These are phyloP conservation scores for Lamproptera curius DNA, from an alignment of 2,888 invertebrate genomes.

Conservation along the genomic window DNA sequence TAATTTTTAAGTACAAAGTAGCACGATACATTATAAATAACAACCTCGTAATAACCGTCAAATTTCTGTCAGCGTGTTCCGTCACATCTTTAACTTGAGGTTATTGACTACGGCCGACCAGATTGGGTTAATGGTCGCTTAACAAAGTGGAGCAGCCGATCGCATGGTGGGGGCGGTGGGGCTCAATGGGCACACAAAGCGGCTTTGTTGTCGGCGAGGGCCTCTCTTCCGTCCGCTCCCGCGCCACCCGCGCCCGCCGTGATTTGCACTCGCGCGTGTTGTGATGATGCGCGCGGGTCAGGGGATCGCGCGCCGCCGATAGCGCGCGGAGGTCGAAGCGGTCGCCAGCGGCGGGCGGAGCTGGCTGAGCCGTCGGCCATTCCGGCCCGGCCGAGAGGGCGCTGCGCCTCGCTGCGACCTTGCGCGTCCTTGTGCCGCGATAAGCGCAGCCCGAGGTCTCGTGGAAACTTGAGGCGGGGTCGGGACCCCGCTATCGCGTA, in stretches of 20 bases:
- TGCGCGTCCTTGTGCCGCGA: slow-evolving; percentile 61
- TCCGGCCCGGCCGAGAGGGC: slow-evolving; percentile 17
- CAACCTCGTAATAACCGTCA: no score
- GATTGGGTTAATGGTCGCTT: slow-evolving; percentile 6
- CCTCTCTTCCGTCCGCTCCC: background rate
- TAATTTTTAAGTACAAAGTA: no score
- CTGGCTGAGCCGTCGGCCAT: no score
- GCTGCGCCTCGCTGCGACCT: slow-evolving; percentile 44
- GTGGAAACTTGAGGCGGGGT: slow-evolving; percentile 49
- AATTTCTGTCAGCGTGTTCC: no score
- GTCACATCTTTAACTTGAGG: background rate
- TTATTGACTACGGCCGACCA: background rate
- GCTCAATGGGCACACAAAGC: slow-evolving; percentile 42
- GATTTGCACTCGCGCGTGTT: slow-evolving; percentile 36
- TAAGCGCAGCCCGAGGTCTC: slow-evolving; percentile 45
- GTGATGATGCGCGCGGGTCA: slow-evolving; percentile 37
- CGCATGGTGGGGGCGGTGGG: no score
- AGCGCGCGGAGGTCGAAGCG: slow-evolving; percentile 46
- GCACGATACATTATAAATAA: no score
- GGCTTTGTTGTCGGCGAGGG: slow-evolving; percentile 17
- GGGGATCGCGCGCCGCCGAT: slow-evolving; percentile 33
- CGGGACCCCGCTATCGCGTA: slow-evolving; percentile 57
- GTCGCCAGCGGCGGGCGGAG: slow-evolving; percentile 28
- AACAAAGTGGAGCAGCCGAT: slow-evolving; percentile 14
- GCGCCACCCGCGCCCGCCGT: slow-evolving; percentile 23